A percentile compares a stretch with the other conserved stretches of the same genome.
Evolutionary conservation across 2,888 invertebrate species (phyloP).

Genomic region (Pollenia griseotomentosa): DNA sequence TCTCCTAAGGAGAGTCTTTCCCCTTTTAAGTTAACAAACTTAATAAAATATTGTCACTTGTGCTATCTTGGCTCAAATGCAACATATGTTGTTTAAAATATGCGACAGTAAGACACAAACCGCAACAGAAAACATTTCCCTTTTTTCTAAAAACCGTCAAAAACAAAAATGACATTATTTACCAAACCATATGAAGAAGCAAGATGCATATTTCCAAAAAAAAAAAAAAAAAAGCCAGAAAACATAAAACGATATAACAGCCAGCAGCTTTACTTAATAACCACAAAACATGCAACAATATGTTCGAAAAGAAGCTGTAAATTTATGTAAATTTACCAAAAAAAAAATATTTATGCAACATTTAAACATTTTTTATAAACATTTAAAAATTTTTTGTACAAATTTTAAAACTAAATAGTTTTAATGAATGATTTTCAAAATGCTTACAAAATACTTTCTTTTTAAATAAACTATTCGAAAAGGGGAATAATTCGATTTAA

Average conservation of each 20-base stretch:
- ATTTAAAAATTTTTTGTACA: no score
- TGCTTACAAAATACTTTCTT: no score
- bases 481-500: no score
- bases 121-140: slow-evolving; percentile 5
- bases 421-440: no score
- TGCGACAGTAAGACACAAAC: slow-evolving; percentile 1
- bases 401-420: no score
- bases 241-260: neutral
- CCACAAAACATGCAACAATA: slow-evolving; percentile 23
- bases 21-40: slow-evolving; percentile 52
- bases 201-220: neutral
- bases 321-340: no score
- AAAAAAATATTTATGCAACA: no score
- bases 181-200: neutral
- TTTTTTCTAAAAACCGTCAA: neutral
- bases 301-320: no score
- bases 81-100: slow-evolving; percentile 26
- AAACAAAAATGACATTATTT: slow-evolving; percentile 6
- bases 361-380: no score
- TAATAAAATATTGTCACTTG: slow-evolving; percentile 53
- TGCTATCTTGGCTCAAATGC: slow-evolving; percentile 1
- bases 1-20: neutral
- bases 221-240: neutral
- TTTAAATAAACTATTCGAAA: no score
- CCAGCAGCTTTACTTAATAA: neutral